Conservation (phyloP, 2,113 vertebrate species). For the Gavialis gangeticus region DNA sequence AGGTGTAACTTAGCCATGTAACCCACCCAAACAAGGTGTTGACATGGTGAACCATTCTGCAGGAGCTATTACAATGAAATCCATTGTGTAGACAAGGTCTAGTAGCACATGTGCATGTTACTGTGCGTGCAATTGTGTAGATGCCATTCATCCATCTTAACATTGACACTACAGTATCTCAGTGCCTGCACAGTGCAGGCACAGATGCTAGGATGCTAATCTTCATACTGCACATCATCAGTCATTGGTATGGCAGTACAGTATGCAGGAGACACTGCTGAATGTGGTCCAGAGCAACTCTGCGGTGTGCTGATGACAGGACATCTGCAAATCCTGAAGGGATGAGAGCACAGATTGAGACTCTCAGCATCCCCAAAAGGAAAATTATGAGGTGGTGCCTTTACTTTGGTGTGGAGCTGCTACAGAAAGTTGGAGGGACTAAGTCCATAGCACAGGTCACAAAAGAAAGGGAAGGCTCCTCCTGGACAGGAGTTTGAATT, state of each 20-base stretch:
- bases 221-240: not conserved
- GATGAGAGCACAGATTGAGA: no score
- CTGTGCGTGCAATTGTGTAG: not conserved
- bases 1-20: not conserved
- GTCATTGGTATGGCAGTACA: not conserved
- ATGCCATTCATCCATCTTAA: not conserved
- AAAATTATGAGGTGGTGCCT: no score
- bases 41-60: not conserved
- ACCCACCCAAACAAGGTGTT: not conserved
- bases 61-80: not conserved
- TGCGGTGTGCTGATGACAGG: no score
- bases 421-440: no score
- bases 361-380: no score
- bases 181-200: not conserved
- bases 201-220: not conserved
- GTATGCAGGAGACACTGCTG: no score
- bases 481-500: not conserved
- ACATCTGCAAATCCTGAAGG: no score
- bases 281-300: no score
- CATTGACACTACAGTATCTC: not conserved
- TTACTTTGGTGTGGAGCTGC: no score
- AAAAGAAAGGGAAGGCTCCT: no score
- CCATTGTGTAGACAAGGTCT: not conserved
- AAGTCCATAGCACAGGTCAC: no score
- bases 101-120: no score